These are phyloP conservation scores for Trichomalopsis sarcophagae DNA, from an alignment of 1,140 invertebrate genomes.

Conservation along the genomic window DNA sequence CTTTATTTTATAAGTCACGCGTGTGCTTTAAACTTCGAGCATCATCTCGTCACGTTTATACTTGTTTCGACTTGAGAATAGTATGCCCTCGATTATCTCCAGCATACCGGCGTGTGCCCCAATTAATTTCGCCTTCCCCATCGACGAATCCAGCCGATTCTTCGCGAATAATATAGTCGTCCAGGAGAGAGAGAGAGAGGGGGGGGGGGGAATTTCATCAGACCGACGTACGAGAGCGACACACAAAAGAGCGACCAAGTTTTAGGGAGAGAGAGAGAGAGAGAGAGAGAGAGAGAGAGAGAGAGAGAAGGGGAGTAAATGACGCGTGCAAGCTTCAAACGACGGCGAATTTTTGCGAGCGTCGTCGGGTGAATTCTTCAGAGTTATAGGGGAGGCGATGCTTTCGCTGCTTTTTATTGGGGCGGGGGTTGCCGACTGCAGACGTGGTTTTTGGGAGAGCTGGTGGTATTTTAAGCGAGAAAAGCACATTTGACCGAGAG, in stretches of 20 bases:
- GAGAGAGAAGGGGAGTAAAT: conserved; percentile 18
- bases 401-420: not conserved
- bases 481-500: too few relatives aligned
- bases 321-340: not conserved
- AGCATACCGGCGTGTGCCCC: too few relatives aligned
- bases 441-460: not conserved
- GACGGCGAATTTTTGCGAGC: conserved; percentile 23
- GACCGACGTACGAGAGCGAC: not conserved
- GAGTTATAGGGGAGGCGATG: not conserved
- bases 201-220: conserved; percentile 4
- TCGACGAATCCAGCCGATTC: not conserved
- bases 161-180: conserved; percentile 9
- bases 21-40: too few relatives aligned
- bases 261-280: not conserved
- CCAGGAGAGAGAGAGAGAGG: not conserved
- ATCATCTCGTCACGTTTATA: too few relatives aligned
- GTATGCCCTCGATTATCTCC: not conserved
- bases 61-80: too few relatives aligned
- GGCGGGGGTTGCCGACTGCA: not conserved
- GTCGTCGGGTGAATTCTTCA: conserved; percentile 14
- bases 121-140: not conserved
- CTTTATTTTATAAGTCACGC: not conserved
- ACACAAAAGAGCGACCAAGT: not conserved
- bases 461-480: too few relatives aligned
- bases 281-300: too few relatives aligned